Evolutionary conservation across 2,113 vertebrate species (phyloP).

Genomic region (Alexandromys fortis): DNA sequence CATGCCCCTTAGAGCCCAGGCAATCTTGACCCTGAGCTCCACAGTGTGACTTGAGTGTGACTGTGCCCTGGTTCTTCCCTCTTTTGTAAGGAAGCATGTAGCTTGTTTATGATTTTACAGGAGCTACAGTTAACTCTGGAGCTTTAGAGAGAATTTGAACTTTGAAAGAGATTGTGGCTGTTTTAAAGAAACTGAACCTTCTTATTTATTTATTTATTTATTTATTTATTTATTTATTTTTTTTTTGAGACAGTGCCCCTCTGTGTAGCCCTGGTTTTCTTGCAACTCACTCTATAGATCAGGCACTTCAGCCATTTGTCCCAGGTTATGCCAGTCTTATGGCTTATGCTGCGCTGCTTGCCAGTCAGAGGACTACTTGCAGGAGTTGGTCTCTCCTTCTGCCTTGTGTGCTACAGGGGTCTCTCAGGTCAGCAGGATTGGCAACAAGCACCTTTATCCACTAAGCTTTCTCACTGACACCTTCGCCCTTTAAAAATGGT

Average conservation of each 20-base stretch:
- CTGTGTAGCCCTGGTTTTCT: too few relatives aligned
- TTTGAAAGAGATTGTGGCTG: background rate
- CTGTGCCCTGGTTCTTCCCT: background rate
- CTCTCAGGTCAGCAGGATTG: too few relatives aligned
- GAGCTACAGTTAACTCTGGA: background rate
- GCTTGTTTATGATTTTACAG: background rate
- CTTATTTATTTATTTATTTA: slow-evolving; percentile 3
- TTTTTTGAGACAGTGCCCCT: background rate
- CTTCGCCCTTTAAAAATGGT: background rate
- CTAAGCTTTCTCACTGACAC: background rate
- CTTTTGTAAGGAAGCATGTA: background rate
- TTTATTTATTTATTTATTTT: background rate
- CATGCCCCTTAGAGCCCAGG: background rate
- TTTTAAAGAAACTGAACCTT: background rate
- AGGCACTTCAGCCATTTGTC: background rate
- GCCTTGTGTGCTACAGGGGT: too few relatives aligned
- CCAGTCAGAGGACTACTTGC: too few relatives aligned
- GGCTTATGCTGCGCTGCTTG: too few relatives aligned
- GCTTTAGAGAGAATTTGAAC: background rate
- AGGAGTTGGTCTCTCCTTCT: too few relatives aligned
- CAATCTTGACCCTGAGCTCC: background rate
- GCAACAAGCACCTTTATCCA: background rate
- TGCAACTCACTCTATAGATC: background rate
- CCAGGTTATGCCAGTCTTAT: background rate
- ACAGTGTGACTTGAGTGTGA: background rate